Base-by-base conservation (phyloP, 1,140 invertebrate species). In the Magallana angulata region DNA sequence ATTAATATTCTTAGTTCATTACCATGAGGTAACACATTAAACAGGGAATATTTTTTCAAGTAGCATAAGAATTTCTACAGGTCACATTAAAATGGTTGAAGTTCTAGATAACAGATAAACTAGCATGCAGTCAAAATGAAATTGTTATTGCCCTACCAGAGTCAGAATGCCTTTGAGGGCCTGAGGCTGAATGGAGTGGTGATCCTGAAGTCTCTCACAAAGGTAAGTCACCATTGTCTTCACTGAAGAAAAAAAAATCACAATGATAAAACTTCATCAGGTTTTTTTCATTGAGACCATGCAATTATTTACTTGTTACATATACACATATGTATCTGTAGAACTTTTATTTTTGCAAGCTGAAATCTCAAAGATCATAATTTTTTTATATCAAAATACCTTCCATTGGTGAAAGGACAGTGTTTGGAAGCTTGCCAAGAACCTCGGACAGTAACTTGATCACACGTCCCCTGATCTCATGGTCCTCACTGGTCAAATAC, bases 191-290 rank as follows among this genome's bases (percentile, higher is more conserved):
- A 98, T 96, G 91, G 96, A 96, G 93, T 98, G 97, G 93, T 98
- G 97, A 94, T 98, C 97, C 91, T 97, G 97, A 7, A 98, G 94
- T 57, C 97, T 96, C 90, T 97, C 97, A 86, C 95, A 95, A 90
- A 97, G 97, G 95, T 98, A 98, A 57, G 94, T 95, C 12, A 95
- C 94, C 81, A 98, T 95, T 86, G 97, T 96, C 89, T 96, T 94
- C 7, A 97, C 92, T 94, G 90, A 16, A 91, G 88, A 82, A 24
- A 71, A 85, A 88, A 24, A 88, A 48, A 48, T 48, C 36, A n/a
- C 14, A 58, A 68, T 30, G 58, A 59, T 24, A 83, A 30, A 1
- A 1, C 36, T 48, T 36, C 36, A 12, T 2, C 5, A 48, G 36
- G 0, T 48, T 48, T 48, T 48, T 48, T 48, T 48, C 2, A 48